Base-by-base conservation (phyloP, 2,113 vertebrate species). In the Dasyornis broadbenti region DNA sequence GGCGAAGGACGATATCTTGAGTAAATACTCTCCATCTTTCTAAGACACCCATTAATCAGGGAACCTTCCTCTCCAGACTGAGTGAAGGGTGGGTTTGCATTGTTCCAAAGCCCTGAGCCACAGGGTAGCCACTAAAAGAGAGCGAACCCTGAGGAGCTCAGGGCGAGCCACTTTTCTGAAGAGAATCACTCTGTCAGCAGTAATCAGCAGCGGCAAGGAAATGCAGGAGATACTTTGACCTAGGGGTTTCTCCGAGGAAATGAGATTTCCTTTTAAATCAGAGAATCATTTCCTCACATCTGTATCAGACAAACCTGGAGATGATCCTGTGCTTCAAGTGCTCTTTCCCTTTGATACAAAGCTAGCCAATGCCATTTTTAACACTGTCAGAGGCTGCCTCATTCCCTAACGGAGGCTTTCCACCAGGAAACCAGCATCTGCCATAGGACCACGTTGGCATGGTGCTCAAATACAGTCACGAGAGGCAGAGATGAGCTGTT, bases 201-300 rank as follows among this genome's bases (percentile, higher is more conserved):
- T 70, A 77, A 92, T 31, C 86, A 80, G 54, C 82, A 85, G 61
- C 52, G 28, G 69, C 40, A 89, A 47, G 66, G 90, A 95, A 93
- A 80, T 16, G 45, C 37, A 88, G 45, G 68, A 80, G 54, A 23
- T 66, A 15, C 42, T 89, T 53, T 73, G 69, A 66, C 69, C 42
- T 33, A 16, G 50, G 45, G 49, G 53, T 50, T 77, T 77, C 53
- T 86, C 44, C 37, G 77, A 70, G 52, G 31, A 94, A 86, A 61
- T 44, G 28, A 71, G 39, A 75, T 85, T 87, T 75, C 75, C 64
- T 84, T 78, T 75, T 63, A 63, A 92, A 68, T 73, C 68, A 35
- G 42, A 77, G 50, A 77, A 60, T 54, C 13, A 15, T 83, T 84
- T 75, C 77, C 56, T 86, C 63, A 13, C 27, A 54, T 54, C 72